These are phyloP conservation scores for Hippoglossus hippoglossus DNA, from an alignment of 2,797 vertebrate species.

Conservation along the genomic window DNA sequence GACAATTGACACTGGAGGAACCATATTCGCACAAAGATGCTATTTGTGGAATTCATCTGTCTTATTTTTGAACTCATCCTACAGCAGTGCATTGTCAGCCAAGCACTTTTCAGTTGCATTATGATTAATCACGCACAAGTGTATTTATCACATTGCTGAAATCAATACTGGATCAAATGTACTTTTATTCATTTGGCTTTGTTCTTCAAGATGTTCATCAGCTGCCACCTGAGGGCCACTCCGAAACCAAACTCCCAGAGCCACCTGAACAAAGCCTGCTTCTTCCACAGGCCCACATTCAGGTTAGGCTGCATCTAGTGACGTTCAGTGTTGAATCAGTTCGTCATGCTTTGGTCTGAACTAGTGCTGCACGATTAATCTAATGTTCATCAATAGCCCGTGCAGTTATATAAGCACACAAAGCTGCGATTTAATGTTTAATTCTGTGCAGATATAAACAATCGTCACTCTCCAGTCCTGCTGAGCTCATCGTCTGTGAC, in stretches of 20 bases:
- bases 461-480: no score
- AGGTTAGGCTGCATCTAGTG: slow-evolving; percentile 38
- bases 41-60: not conserved
- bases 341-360: not conserved
- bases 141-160: not conserved
- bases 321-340: no score
- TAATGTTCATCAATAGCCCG: no score
- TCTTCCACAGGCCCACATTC: slow-evolving; percentile 61
- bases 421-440: no score
- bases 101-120: not conserved
- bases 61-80: not conserved
- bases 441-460: no score
- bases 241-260: slow-evolving; percentile 23
- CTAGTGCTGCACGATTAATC: no score
- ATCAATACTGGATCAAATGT: not conserved
- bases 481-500: no score
- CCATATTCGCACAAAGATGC: not conserved
- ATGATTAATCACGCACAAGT: not conserved
- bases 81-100: no score
- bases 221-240: slow-evolving; percentile 61
- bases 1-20: not conserved
- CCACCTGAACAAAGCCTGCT: slow-evolving; percentile 61
- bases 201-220: slow-evolving; percentile 67
- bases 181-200: not conserved
- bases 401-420: no score